Evolutionary conservation across 1,140 invertebrate genomes (phyloP).

Genomic region (Cydia amplana): DNA sequence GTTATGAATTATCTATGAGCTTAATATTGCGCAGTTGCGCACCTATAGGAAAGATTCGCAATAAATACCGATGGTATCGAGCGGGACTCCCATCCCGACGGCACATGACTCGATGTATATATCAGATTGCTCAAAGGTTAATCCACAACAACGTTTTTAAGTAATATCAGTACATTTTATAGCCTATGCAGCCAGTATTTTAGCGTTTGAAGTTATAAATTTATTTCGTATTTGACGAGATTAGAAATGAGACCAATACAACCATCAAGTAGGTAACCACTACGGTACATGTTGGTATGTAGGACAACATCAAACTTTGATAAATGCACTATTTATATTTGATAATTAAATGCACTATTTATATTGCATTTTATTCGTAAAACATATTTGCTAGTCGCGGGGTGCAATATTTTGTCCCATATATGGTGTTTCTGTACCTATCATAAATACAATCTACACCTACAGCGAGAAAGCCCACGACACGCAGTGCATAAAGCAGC

Average conservation of each 20-base stretch:
- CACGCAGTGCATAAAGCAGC: neutral
- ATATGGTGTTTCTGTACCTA: conserved; percentile 1
- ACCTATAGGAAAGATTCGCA: conserved; percentile 8
- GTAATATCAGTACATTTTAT: no score
- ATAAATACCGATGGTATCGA: conserved; percentile 12
- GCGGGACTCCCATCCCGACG: neutral
- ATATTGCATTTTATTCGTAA: neutral
- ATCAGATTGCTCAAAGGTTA: neutral
- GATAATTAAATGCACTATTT: no score
- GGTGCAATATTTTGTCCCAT: conserved; percentile 8
- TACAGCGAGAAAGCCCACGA: neutral
- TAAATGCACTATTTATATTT: neutral
- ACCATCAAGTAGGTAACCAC: no score
- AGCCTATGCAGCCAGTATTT: no score
- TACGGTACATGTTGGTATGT: no score
- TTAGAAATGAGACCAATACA: no score
- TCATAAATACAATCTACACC: conserved; percentile 5
- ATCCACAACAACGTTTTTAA: no score
- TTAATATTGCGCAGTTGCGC: neutral
- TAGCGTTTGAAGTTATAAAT: no score
- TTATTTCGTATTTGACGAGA: no score
- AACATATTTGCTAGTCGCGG: neutral
- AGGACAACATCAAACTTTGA: neutral
- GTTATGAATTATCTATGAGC: conserved; percentile 16
- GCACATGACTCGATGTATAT: neutral